These are phyloP conservation scores for Mycalesis mineus DNA, from an alignment of 2,888 invertebrate genomes.

Conservation along the genomic window DNA sequence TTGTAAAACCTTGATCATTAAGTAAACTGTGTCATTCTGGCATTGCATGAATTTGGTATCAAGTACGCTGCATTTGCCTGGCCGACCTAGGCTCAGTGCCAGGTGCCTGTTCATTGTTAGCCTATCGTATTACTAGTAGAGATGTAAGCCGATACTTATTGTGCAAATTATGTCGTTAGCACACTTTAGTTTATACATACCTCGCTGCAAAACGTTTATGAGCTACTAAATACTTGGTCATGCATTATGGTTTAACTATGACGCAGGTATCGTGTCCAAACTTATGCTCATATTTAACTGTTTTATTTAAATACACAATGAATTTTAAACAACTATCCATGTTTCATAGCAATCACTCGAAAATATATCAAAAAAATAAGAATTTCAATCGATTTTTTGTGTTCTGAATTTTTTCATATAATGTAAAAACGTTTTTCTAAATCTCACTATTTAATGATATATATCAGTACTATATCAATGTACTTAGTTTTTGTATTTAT, in stretches of 20 bases:
- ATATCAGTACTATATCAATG: too few relatives aligned
- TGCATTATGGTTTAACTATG: background rate
- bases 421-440: too few relatives aligned
- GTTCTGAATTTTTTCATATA: too few relatives aligned
- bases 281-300: too few relatives aligned
- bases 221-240: background rate
- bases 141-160: constrained; percentile 10
- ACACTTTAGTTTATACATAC: background rate
- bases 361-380: too few relatives aligned
- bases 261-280: too few relatives aligned
- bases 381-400: too few relatives aligned
- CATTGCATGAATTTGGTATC: constrained; percentile 5
- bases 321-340: too few relatives aligned
- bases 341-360: too few relatives aligned
- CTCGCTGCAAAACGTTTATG: background rate
- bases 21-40: background rate
- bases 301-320: too few relatives aligned
- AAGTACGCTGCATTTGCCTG: constrained; percentile 9
- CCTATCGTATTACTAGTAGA: constrained; percentile 19
- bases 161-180: constrained; percentile 4
- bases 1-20: background rate
- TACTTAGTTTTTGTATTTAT: too few relatives aligned
- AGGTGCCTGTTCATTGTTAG: constrained; percentile 21
- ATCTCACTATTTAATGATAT: too few relatives aligned
- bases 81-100: constrained; percentile 22